Base-by-base conservation (phyloP, 2,113 vertebrate species). In the Aegithalos caudatus region DNA sequence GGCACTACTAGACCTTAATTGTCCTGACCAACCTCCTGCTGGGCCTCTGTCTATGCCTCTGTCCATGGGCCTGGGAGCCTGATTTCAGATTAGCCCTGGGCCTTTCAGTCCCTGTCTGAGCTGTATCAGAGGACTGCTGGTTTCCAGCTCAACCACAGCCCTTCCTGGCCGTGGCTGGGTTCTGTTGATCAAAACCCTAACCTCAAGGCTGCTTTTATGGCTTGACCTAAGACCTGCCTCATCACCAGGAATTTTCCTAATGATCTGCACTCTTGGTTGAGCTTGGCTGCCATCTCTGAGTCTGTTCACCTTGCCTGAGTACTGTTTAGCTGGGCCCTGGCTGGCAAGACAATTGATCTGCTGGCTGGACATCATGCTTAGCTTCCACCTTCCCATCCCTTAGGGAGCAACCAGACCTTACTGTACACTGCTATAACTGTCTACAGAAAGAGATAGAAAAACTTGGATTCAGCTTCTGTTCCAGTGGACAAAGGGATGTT, bases 1-100 rank as follows among this genome's bases (percentile, higher is more conserved):
- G 44, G 17, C 10, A 17, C 33, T 67, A 35, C 38, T 48, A 66
- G 35, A 58, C 48, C 11, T 70, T 50, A 25, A 18, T 50, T n/a
- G 28, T 81, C 12, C 56, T 73, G 65, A 70, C 9, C n/a, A 81
- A 12, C 21, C 22, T 85, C 18, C 28, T 2, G 0, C 21, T 31
- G 25, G 33, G 18, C 53, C 27, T 47, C 37, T 67, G 35, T 48
- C 25, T 60, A 11, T 12, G 14, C 7, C 15, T 53, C 31, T 85
- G 10, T 5, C 1, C 1, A 0, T 72, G 25, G 38, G 13, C 13
- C 29, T 3, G 5, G 57, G 47, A 66, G 22, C 65, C 28, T 69
- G 48, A 56, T 89, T 89, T 21, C 58, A 77, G 44, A 19, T 56
- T 48, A 80, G 44, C 51, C 23, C 37, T 38, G 13, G 58, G 18